These are phyloP conservation scores for Drosophila bocqueti DNA, from an alignment of 1,140 invertebrate genomes.

Conservation along the genomic window DNA sequence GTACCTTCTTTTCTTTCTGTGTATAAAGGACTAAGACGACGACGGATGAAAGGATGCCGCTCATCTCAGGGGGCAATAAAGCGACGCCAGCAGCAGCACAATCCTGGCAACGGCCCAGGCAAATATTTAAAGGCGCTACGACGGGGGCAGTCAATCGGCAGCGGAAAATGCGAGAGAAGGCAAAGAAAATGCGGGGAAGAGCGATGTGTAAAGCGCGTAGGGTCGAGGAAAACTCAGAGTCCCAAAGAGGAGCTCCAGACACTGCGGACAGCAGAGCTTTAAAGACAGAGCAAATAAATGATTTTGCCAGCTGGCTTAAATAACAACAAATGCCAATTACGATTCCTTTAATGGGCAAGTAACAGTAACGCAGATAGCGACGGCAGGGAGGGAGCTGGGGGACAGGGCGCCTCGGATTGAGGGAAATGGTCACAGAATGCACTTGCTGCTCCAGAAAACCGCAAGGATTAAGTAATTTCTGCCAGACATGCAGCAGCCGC, in stretches of 20 bases:
- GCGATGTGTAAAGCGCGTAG: not conserved
- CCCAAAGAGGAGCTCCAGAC: constrained; percentile 16
- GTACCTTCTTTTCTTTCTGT: not conserved
- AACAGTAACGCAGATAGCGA: not conserved
- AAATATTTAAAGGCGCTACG: constrained; percentile 78
- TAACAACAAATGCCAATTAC: constrained; percentile 80
- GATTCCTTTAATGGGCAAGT: constrained; percentile 71
- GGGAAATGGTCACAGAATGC: constrained; percentile 44
- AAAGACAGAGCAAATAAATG: constrained; percentile 60
- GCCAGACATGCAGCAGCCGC: constrained; percentile 82
- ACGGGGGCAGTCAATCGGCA: constrained; percentile 28
- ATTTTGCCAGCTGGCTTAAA: constrained; percentile 64
- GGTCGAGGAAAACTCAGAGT: constrained; percentile 13
- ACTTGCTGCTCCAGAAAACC: constrained; percentile 72
- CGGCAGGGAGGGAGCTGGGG: not conserved
- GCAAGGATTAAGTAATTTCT: constrained; percentile 83
- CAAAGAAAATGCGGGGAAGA: not conserved
- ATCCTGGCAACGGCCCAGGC: constrained; percentile 45
- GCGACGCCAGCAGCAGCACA: constrained; percentile 34
- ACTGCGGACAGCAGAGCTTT: constrained; percentile 50
- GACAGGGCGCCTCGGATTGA: not conserved
- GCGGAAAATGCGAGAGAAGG: not conserved
- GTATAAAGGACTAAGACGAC: not conserved
- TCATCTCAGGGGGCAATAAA: constrained; percentile 71
- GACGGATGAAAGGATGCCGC: constrained; percentile 39